Evolutionary conservation across 2,797 vertebrate species (phyloP), one percentile per base, ranked within the genome.

Genomic region (Crocidura indochinensis): DNA sequence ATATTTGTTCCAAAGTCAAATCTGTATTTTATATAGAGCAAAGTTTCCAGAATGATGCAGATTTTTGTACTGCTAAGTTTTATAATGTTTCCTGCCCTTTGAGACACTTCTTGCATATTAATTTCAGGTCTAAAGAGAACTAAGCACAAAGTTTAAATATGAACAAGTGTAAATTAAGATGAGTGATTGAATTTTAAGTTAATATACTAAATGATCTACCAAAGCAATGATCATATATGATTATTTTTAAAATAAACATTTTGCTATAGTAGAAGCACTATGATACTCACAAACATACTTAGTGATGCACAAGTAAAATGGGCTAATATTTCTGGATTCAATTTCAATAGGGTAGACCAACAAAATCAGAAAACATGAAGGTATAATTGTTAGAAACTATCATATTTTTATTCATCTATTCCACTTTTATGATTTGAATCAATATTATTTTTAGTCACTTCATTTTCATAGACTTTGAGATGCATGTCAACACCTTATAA

Each of bases 401-500:
- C 31, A 88, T 44, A 78, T 77, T 93, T 79, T 91, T 93, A 62
- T 49, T 4, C 20, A 12, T 27, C 74, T 8, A 2, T n/a, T 72
- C 47, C 31, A n/a, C 79, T 88, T 83, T 90, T 53, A 12, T 51
- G 4, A 12, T 53, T 17, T 15, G 51, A 53, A 53, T 53, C 17
- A 53, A 53, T 17, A 53, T 53, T 53, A 53, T 14, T 53, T 53
- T 14, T 53, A 4, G 12, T 53, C 51, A 53, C 51, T 53, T 53
- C 17, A 53, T 53, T 53, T 53, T 53, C 8, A 64, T 69, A 91
- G 69, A 73, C 92, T 90, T 76, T 89, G 77, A 84, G 91, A 71
- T 91, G 80, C 49, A 76, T 94, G 67, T 84, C 81, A 94, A 80
- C 44, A 88, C 87, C 76, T 80, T 82, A 80, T 94, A 53, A 17